These are phyloP conservation scores for Procambarus clarkii DNA, from an alignment of 1,140 invertebrate species.

Conservation along the genomic window DNA sequence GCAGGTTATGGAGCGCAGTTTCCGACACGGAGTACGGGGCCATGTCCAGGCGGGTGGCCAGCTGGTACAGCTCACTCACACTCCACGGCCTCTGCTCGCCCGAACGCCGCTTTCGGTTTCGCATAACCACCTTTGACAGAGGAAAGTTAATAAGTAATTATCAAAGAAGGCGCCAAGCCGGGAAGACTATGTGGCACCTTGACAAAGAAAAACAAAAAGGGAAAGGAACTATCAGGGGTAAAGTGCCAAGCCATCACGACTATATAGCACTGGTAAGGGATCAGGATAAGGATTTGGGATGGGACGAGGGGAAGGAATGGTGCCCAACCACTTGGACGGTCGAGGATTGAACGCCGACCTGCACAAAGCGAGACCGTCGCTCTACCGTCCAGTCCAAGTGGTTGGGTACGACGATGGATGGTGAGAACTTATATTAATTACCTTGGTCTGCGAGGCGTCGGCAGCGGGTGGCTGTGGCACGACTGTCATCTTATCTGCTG, in stretches of 20 bases:
- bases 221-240: background rate
- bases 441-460: conserved; percentile 44
- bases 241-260: no score
- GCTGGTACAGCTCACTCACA: conserved; percentile 87
- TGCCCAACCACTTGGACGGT: no score
- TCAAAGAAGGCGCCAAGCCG: background rate
- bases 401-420: no score
- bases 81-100: conserved; percentile 85
- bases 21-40: conserved; percentile 88
- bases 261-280: no score
- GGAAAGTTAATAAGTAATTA: background rate
- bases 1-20: conserved; percentile 87
- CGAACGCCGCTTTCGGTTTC: conserved; percentile 76
- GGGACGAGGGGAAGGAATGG: background rate
- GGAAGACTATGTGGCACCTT: no score
- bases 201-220: no score
- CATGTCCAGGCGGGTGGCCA: conserved; percentile 77
- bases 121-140: conserved; percentile 76
- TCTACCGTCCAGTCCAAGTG: no score
- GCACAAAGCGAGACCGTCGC: no score
- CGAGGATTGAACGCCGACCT: no score
- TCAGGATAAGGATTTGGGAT: no score
- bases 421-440: background rate
- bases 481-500: conserved; percentile 60
- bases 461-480: background rate